These are phyloP conservation scores for Solen grandis DNA, from an alignment of 1,140 invertebrate genomes.

Conservation along the genomic window DNA sequence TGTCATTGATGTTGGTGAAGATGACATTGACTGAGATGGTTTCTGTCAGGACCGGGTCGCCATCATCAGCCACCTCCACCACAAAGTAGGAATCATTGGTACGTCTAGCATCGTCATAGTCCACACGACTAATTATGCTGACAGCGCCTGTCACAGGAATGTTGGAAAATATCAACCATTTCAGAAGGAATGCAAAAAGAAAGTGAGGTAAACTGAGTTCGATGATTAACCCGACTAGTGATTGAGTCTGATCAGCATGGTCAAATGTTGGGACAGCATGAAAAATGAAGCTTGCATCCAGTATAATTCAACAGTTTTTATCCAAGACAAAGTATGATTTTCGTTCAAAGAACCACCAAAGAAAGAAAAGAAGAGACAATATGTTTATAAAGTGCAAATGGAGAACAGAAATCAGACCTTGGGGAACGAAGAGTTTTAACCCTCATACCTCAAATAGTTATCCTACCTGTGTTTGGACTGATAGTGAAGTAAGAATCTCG, in stretches of 20 bases:
- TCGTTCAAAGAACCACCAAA: no score
- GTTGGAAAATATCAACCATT: background rate
- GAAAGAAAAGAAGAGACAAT: no score
- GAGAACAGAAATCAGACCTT: no score
- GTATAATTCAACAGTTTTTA: no score
- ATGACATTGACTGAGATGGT: conserved; percentile 86
- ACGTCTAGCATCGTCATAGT: conserved; percentile 89
- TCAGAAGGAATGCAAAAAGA: background rate
- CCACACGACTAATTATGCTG: conserved; percentile 88
- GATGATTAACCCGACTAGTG: no score
- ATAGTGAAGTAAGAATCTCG: conserved; percentile 84
- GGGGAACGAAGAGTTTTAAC: no score
- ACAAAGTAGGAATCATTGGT: conserved; percentile 86
- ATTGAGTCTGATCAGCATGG: no score
- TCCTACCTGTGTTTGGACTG: conserved; percentile 83
- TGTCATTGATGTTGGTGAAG: conserved; percentile 90
- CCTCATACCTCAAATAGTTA: no score
- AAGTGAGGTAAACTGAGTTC: background rate
- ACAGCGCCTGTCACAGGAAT: conserved; percentile 86
- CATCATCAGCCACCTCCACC: conserved; percentile 91
- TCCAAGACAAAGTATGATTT: no score
- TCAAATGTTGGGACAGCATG: no score
- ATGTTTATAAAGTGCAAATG: no score
- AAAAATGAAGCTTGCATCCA: no score
- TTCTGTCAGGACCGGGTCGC: conserved; percentile 89